phyloP scores from a whole-genome alignment of 2,888 invertebrate genomes.

The Cotesia congregata region DNA sequence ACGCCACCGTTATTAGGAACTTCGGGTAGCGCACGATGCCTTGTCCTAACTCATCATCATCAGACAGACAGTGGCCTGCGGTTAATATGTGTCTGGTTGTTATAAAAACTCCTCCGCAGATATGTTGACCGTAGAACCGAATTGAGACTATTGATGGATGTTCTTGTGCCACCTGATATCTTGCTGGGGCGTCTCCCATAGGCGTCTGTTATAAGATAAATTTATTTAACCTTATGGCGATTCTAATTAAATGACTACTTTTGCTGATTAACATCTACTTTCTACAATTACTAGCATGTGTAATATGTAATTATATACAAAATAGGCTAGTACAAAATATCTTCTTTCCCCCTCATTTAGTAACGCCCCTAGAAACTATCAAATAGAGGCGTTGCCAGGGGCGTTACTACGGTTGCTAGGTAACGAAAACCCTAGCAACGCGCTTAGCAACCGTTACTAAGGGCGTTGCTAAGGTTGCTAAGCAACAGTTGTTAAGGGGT shows the following conservation, averaged over 20 bases:
- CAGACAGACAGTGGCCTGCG: conserved; percentile 49
- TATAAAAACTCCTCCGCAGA: conserved; percentile 51
- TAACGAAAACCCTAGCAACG: too few relatives aligned
- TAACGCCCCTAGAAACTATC: too few relatives aligned
- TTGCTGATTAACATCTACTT: background rate
- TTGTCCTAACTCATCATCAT: background rate
- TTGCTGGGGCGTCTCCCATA: conserved; percentile 20
- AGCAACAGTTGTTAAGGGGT: too few relatives aligned
- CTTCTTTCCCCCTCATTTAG: too few relatives aligned
- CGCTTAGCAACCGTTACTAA: too few relatives aligned
- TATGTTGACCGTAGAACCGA: conserved; percentile 38
- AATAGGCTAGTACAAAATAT: too few relatives aligned
- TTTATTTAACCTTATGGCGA: background rate
- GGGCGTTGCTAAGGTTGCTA: too few relatives aligned
- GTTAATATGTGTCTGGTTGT: conserved; percentile 46
- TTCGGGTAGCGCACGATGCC: background rate
- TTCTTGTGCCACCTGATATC: conserved; percentile 27
- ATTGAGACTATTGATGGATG: conserved; percentile 51
- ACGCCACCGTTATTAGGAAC: background rate
- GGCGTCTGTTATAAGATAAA: background rate
- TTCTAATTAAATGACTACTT: background rate
- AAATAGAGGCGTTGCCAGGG: too few relatives aligned
- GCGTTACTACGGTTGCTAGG: too few relatives aligned
- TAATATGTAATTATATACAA: too few relatives aligned
- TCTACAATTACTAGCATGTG: background rate